Evolutionary conservation across 2,888 invertebrate genomes (phyloP).

Genomic region (Philhelius pedissequus): DNA sequence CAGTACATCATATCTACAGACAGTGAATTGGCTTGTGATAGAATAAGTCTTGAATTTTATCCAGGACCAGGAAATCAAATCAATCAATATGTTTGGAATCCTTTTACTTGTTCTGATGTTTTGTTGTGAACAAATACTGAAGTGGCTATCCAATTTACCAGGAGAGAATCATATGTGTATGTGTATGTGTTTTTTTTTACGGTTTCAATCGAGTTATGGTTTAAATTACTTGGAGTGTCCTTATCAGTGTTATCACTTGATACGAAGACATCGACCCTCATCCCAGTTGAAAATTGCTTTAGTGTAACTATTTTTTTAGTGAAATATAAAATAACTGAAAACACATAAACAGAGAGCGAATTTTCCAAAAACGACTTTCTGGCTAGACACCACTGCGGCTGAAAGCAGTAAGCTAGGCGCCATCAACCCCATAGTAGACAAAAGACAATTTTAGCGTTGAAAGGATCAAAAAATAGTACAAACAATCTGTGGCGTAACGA

Average conservation of each 20-base stretch:
- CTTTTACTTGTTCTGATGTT: background rate
- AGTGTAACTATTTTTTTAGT: slow-evolving; percentile 39
- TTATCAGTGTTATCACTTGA: slow-evolving; percentile 52
- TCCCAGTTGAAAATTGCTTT: background rate
- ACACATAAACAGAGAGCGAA: slow-evolving; percentile 1
- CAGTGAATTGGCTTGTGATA: slow-evolving; percentile 30
- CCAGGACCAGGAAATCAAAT: slow-evolving; percentile 23
- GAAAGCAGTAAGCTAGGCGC: slow-evolving; percentile 53
- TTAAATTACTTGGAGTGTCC: slow-evolving; percentile 43
- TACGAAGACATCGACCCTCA: slow-evolving; percentile 4
- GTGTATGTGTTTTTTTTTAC: background rate
- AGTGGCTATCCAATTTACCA: slow-evolving; percentile 55
- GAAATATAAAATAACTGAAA: slow-evolving; percentile 13
- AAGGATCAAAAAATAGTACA: slow-evolving; percentile 51
- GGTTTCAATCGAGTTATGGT: slow-evolving; percentile 59
- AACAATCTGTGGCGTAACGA: slow-evolving; percentile 25
- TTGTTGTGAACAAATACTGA: background rate
- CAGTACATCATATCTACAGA: background rate
- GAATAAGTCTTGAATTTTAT: slow-evolving; percentile 15
- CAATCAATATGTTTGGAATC: slow-evolving; percentile 40
- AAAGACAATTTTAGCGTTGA: slow-evolving; percentile 20
- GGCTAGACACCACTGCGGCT: slow-evolving; percentile 58
- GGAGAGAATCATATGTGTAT: slow-evolving; percentile 2
- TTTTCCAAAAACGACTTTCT: slow-evolving; percentile 44
- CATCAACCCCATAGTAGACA: slow-evolving; percentile 24